phyloP scores from a whole-genome alignment of 2,113 vertebrate species.

The Conger conger region DNA sequence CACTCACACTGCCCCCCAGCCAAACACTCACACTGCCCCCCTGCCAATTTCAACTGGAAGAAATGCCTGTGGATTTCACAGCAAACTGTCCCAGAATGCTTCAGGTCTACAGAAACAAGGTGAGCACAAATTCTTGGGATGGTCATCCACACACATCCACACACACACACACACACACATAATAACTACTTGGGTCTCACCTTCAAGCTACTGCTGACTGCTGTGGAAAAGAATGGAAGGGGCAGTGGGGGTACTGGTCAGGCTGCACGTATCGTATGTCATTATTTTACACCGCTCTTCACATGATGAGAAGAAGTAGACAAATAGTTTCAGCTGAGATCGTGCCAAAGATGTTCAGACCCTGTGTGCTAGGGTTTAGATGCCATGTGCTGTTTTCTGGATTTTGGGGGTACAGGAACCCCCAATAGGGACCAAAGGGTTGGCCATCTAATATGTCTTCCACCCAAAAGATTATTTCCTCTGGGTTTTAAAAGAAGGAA shows the following conservation, averaged over 20 bases:
- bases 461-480: too few species aligned
- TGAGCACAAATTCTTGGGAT: neutral
- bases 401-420: neutral
- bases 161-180: too few species aligned
- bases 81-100: conserved; percentile 19
- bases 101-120: conserved; percentile 11
- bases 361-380: neutral
- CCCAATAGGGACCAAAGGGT: neutral
- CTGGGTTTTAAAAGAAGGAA: neutral
- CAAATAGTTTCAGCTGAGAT: neutral
- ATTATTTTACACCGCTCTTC: neutral
- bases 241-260: neutral
- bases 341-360: neutral
- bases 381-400: neutral
- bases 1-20: neutral
- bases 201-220: neutral
- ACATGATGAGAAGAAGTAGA: neutral
- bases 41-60: conserved; percentile 32
- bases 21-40: neutral
- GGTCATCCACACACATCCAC: neutral
- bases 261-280: neutral
- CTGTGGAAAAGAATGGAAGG: neutral
- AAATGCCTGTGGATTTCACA: conserved; percentile 20
- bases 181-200: neutral
- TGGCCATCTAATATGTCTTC: too few species aligned